Conservation (phyloP, 1,140 invertebrate genomes). For the Magallana gigas region DNA sequence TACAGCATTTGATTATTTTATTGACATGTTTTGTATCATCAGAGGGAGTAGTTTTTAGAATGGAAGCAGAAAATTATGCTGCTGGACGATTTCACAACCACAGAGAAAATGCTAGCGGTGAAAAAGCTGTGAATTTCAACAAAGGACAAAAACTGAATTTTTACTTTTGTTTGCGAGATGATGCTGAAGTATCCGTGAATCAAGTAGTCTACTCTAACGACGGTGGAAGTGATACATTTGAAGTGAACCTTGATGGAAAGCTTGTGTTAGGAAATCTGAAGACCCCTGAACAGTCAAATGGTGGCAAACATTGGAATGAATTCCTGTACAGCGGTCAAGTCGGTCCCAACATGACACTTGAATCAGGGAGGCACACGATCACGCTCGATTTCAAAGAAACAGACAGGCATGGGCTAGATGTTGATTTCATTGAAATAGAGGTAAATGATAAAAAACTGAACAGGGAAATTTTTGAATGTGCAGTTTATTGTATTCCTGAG, state of each 20-base stretch:
- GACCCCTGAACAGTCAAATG: constrained; percentile 13
- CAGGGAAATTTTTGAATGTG: constrained; percentile 52
- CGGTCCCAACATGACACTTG: constrained; percentile 43
- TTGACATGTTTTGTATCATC: background rate
- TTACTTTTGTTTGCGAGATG: constrained; percentile 52
- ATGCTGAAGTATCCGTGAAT: constrained; percentile 44
- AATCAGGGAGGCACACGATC: constrained; percentile 50
- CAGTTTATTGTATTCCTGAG: constrained; percentile 50
- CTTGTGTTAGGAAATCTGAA: constrained; percentile 42
- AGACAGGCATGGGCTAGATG: constrained; percentile 59
- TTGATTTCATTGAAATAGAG: constrained; percentile 53
- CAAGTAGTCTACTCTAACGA: constrained; percentile 55
- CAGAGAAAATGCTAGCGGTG: constrained; percentile 47
- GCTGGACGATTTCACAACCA: constrained; percentile 49
- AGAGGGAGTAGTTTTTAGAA: constrained; percentile 24
- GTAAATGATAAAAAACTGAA: constrained; percentile 44
- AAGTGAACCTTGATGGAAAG: constrained; percentile 50
- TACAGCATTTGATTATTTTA: background rate
- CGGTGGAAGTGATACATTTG: constrained; percentile 53
- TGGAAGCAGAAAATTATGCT: constrained; percentile 54
- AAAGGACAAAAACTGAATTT: constrained; percentile 51
- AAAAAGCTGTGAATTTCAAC: constrained; percentile 54
- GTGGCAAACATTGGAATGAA: constrained; percentile 51
- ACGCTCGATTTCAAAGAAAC: constrained; percentile 51
- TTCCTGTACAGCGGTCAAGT: constrained; percentile 47